These are phyloP conservation scores for Psilopogon haemacephalus DNA, from an alignment of 2,113 vertebrate species.

Conservation along the genomic window DNA sequence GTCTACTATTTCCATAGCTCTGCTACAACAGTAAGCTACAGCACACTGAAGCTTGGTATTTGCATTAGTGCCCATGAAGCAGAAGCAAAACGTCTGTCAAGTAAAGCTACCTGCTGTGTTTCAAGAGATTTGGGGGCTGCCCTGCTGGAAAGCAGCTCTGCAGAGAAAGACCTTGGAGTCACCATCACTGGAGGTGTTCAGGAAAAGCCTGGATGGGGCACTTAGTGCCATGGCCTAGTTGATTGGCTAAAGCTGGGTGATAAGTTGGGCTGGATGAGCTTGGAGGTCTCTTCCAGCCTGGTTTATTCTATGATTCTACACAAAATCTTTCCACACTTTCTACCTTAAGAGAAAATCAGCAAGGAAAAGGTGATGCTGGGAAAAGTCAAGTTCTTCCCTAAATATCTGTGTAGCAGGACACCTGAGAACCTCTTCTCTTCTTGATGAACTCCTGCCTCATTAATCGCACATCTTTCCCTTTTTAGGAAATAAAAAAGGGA, in stretches of 20 bases:
- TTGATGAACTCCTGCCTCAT: neutral
- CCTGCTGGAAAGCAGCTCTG: too few relatives aligned
- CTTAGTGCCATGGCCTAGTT: too few relatives aligned
- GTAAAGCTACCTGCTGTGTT: neutral
- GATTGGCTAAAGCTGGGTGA: too few relatives aligned
- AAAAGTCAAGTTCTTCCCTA: neutral
- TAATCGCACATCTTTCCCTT: neutral
- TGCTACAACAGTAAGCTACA: neutral
- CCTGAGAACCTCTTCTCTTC: neutral
- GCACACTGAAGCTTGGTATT: neutral
- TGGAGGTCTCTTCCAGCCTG: too few relatives aligned
- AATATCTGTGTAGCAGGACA: neutral
- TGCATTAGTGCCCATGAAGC: neutral
- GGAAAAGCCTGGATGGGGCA: too few relatives aligned
- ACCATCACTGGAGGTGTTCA: too few relatives aligned
- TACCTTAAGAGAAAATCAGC: neutral
- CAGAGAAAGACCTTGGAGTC: too few relatives aligned
- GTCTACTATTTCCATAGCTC: neutral
- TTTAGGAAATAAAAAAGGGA: neutral
- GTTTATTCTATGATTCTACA: too few relatives aligned
- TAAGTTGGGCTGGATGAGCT: too few relatives aligned
- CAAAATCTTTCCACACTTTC: neutral
- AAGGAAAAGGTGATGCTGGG: neutral
- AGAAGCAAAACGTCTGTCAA: neutral
- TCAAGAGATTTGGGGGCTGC: neutral